phyloP scores from a whole-genome alignment of 2,888 invertebrate species.

The Brachypterus glaber region DNA sequence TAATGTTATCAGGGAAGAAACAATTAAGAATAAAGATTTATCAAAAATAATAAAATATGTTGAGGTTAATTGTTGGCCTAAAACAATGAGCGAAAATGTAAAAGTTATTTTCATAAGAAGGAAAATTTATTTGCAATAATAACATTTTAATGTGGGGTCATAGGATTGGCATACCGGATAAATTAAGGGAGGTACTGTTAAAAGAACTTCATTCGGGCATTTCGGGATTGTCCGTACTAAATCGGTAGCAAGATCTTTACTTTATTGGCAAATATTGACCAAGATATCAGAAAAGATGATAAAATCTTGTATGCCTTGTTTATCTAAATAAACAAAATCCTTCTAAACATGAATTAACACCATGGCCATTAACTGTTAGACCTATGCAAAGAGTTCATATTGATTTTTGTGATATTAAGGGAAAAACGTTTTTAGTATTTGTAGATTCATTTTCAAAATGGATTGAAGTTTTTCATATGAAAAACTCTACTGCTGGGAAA shows the following conservation, averaged over 20 bases:
- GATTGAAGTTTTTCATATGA: slow-evolving; percentile 9
- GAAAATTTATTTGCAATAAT: slow-evolving; percentile 3
- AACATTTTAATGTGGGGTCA: slow-evolving; percentile 10
- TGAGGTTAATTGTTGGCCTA: no score
- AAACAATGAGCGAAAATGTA: slow-evolving; percentile 1
- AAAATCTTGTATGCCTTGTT: slow-evolving; percentile 8
- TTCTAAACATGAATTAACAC: neutral
- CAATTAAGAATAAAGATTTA: slow-evolving; percentile 4
- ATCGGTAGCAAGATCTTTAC: slow-evolving; percentile 5
- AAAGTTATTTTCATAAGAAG: slow-evolving; percentile 6
- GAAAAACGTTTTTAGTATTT: slow-evolving; percentile 6
- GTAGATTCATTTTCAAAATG: slow-evolving; percentile 10
- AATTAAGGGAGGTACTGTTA: slow-evolving; percentile 1
- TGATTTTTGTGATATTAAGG: slow-evolving; percentile 8
- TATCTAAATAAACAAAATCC: slow-evolving; percentile 7
- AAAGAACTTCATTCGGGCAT: slow-evolving; percentile 8
- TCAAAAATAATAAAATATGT: no score
- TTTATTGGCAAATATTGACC: slow-evolving; percentile 12
- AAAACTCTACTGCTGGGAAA: slow-evolving; percentile 4
- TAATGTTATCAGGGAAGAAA: slow-evolving; percentile 3
- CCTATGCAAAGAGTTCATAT: no score
- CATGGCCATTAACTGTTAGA: no score
- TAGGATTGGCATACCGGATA: slow-evolving; percentile 6
- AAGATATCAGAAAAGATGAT: slow-evolving; percentile 4
- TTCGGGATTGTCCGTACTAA: slow-evolving; percentile 9